Evolutionary conservation across 2,797 vertebrate genomes (phyloP).

Genomic region (Amniataba percoides): DNA sequence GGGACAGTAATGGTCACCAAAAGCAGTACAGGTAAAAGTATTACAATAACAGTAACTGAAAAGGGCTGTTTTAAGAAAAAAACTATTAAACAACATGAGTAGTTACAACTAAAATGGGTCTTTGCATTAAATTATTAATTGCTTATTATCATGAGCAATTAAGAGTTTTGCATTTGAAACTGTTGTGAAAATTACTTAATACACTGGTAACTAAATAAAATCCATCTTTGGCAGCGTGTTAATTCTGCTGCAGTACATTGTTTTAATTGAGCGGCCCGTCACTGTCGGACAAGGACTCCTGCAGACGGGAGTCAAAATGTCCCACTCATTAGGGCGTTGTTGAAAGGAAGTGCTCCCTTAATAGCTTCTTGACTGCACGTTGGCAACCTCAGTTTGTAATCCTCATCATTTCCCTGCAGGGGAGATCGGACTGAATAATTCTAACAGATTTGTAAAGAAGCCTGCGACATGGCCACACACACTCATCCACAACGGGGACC

Average conservation of each 20-base stretch:
- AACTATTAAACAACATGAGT: too few species aligned
- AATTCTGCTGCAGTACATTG: constrained; percentile 12
- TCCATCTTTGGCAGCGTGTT: constrained; percentile 13
- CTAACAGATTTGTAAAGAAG: constrained; percentile 24
- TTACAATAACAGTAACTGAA: too few species aligned
- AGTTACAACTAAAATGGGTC: too few species aligned
- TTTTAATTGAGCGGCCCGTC: constrained; percentile 18
- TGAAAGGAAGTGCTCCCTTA: constrained; percentile 53
- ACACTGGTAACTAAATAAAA: constrained; percentile 4
- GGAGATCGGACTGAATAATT: constrained; percentile 29
- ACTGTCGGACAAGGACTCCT: constrained; percentile 14
- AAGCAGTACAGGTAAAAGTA: too few species aligned
- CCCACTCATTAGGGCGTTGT: constrained; percentile 18
- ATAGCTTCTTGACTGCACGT: constrained; percentile 53
- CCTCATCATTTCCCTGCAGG: constrained; percentile 25
- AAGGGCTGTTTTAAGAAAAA: too few species aligned
- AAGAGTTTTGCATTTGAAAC: constrained; percentile 26
- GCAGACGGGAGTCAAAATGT: constrained; percentile 12
- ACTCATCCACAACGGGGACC: constrained; percentile 16
- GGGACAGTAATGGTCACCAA: neutral
- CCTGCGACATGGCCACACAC: constrained; percentile 21
- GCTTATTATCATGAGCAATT: too few species aligned
- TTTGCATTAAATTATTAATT: constrained; percentile 27
- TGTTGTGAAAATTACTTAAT: constrained; percentile 3
- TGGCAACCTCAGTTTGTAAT: constrained; percentile 47